Base-by-base conservation (phyloP, 2,888 invertebrate species). In the Limnephilus lunatus region DNA sequence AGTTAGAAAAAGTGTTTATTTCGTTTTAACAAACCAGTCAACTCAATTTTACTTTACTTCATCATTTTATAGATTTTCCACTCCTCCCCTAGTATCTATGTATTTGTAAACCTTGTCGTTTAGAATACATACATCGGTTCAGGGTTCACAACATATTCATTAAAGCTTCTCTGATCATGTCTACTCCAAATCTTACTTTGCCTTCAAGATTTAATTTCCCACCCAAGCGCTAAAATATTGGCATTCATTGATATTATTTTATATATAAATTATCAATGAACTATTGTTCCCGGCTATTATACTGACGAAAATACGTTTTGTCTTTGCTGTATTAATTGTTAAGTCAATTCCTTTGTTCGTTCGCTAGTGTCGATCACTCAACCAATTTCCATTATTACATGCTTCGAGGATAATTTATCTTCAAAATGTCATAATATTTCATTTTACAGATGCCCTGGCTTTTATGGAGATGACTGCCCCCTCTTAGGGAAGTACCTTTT, bases 401-500 rank as follows among this genome's bases (percentile, higher is more conserved):
- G 25, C 1, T 53, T 53, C 3, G 53, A 19, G 3, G 53, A 53
- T 19, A 25, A 19, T 5, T 53, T 19, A 4, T 5, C 53, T 19
- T 5, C 53, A 53, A 53, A 53, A 19, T 19, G 5, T n/a, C 9
- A n/a, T n/a, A 25, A 68, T 68, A 68, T 68, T 68, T n/a, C 25
- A 68, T 35, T 81, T 94, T 96, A 94, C 94, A 97, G 97, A 44
- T 97, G 97, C 94, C 97, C 97, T 0, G 97, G 97, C 25, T 97
- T 97, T 94, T 97, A 97, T 94, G 95, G 94, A 93, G 94, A 95
- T 0, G 97, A 97, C 94, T 98, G 98, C 94, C 94, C 95, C 4
- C 93, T 94, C 11, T 94, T 97, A 85, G 94, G 95, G 0, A 94
- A 96, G 15, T 98, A 97, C 94, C 95, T 97, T 94, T 98, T 98